Percentiles rank a stretch among this genome's conserved stretches.
phyloP scores from a whole-genome alignment of 2,888 invertebrate genomes.

The Acleris holmiana region DNA sequence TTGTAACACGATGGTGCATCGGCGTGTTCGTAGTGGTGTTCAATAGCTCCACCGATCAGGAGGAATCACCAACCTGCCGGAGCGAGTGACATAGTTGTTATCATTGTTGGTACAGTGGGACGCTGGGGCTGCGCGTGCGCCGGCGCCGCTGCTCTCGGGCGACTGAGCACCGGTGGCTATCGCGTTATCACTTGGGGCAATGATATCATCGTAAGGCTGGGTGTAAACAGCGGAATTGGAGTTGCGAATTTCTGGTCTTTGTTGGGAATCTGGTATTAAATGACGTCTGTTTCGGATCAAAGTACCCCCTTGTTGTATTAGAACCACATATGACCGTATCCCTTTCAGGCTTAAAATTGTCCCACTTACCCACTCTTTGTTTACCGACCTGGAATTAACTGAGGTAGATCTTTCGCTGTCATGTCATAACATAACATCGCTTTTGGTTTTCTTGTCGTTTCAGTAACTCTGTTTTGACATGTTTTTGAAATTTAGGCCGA shows the following conservation, averaged over 20 bases:
- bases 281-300: not conserved
- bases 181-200: constrained; percentile 3
- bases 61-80: no score
- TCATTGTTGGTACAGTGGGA: not conserved
- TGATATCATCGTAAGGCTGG: constrained; percentile 9
- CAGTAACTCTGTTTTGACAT: not conserved
- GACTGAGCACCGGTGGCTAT: not conserved
- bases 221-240: not conserved
- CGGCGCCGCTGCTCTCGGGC: not conserved
- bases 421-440: not conserved
- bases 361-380: not conserved
- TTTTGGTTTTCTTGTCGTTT: not conserved
- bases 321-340: not conserved
- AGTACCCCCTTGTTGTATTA: not conserved
- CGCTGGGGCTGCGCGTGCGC: not conserved
- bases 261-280: not conserved
- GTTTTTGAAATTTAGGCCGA: not conserved
- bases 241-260: not conserved
- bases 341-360: not conserved
- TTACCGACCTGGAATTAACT: not conserved
- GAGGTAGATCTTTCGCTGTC: not conserved
- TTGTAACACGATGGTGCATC: no score
- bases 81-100: not conserved
- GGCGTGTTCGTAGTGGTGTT: no score
- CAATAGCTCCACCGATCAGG: no score